Evolutionary conservation across 2,888 invertebrate genomes (phyloP), one percentile per base, ranked within the genome.

Genomic region (Lottia gigantea): DNA sequence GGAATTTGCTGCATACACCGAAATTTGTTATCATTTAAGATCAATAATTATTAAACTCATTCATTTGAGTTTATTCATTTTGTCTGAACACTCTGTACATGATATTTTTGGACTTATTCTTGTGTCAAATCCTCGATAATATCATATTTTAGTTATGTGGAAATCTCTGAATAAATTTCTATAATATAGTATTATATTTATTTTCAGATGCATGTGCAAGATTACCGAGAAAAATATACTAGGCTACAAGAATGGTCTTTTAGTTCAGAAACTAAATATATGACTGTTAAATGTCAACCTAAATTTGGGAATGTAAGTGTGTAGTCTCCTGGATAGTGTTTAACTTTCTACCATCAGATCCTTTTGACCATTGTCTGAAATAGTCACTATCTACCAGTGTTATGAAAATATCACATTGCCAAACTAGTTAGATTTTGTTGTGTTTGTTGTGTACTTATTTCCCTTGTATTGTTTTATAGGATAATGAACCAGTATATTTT

Each of bases 231-330:
- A 40, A 92, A 94, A 70, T 97, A 94, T 88, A 91, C 94, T 0
- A 91, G 97, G 64, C 90, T 96, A 14, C 95, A 97, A 86, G 99
- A 99, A 89, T 95, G 95, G 90, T 98, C 99, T 0, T 99, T 99
- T 90, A 95, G 93, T 81, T 98, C 98, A 0, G 99, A 99, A 84
- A 95, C 96, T 75, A 99, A 98, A 90, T 95, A 96, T 93, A 99
- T 99, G 99, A 95, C 96, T 6, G 98, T 99, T 40, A 95, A 95
- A 89, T 96, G 95, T 87, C 92, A 93, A 16, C 93, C 94, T 0
- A 95, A 76, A 73, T 74, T 79, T 73, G 82, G 82, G 64, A 79
- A 84, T 80, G 88, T 87, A 71, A 75, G 71, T 55, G 12, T 11
- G 40, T 40, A 8, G 40, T 40, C 7, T 40, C 31, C 6, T 31